A percentile compares a stretch with the other conserved stretches of the same genome.
These are phyloP conservation scores for Drosophila seclusa DNA, from an alignment of 2,888 invertebrate genomes.

Conservation along the genomic window DNA sequence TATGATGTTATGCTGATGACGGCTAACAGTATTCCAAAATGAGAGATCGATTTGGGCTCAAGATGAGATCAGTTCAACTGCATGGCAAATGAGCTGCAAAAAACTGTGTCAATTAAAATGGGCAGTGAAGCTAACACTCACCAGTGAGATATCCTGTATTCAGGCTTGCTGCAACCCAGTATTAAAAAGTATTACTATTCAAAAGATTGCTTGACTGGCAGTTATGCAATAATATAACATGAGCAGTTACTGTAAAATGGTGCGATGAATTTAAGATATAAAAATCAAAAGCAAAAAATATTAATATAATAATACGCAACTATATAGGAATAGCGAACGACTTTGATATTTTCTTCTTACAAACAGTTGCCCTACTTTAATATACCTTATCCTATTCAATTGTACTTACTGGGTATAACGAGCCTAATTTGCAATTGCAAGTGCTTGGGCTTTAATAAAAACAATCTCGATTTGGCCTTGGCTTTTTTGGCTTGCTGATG, in stretches of 20 bases:
- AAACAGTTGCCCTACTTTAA: not conserved
- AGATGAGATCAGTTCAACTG: conserved; percentile 23
- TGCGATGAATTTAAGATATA: not conserved
- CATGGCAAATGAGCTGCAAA: conserved; percentile 1
- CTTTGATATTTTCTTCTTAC: not conserved
- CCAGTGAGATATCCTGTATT: not conserved
- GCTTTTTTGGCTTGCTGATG: conserved; percentile 4
- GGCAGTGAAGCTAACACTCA: not conserved
- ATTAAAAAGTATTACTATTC: not conserved
- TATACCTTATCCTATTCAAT: not conserved
- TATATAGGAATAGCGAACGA: not conserved
- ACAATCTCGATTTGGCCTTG: conserved; percentile 20
- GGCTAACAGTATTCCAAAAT: not conserved
- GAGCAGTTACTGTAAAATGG: not conserved
- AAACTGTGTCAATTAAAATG: not conserved
- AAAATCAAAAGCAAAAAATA: not conserved
- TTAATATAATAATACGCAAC: not conserved
- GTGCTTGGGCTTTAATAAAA: not conserved
- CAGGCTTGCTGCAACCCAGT: not conserved
- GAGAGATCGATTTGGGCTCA: conserved; percentile 11
- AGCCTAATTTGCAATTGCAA: conserved; percentile 40
- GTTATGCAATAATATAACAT: not conserved
- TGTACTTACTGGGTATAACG: conserved; percentile 3
- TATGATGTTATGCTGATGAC: not conserved
- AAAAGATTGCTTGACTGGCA: not conserved